Percentiles rank a stretch among this genome's conserved stretches.
Evolutionary conservation across 2,888 invertebrate genomes (phyloP).

Genomic region (Phymatocera aterrima): DNA sequence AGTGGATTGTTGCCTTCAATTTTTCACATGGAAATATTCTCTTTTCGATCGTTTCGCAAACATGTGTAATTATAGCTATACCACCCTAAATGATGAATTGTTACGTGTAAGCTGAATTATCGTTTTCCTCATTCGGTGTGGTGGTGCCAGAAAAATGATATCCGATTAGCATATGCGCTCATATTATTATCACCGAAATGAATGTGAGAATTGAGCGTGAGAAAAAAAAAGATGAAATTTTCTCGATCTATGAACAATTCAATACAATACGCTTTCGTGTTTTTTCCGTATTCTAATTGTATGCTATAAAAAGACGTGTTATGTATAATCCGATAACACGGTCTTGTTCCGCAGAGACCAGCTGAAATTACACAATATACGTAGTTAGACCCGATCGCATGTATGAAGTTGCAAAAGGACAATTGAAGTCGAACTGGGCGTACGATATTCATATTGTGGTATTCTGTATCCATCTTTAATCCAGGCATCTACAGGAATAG

Average conservation of each 20-base stretch:
- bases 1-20: too few species aligned
- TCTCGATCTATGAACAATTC: too few species aligned
- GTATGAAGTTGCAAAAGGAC: background rate
- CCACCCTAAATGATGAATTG: too few species aligned
- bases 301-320: background rate
- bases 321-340: background rate
- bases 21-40: too few species aligned
- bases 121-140: background rate
- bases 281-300: background rate
- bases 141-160: background rate
- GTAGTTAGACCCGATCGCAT: background rate
- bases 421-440: background rate
- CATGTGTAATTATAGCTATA: too few species aligned
- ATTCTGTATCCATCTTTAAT: background rate
- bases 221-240: background rate
- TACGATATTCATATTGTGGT: background rate
- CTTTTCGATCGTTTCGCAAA: too few species aligned
- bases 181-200: too few species aligned
- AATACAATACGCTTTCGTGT: background rate
- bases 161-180: background rate
- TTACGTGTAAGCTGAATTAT: too few species aligned
- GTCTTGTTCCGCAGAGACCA: background rate
- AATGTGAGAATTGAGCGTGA: background rate
- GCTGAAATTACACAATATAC: background rate
- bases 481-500: background rate